phyloP scores from a whole-genome alignment of 2,888 invertebrate genomes.

The Rotaria magnacalcarata region DNA sequence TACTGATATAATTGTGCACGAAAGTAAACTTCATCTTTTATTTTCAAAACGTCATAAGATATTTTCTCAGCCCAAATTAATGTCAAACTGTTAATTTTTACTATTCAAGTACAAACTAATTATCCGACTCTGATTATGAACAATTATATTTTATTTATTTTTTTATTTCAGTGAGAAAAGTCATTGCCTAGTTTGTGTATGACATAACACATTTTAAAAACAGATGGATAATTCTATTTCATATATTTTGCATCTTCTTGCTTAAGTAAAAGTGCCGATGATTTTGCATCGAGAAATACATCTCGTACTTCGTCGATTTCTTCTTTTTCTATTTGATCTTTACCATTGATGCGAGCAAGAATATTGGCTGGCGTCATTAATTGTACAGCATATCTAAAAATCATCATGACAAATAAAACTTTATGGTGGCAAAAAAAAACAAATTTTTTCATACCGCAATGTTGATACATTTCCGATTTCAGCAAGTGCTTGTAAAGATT shows the following conservation, averaged over 20 bases:
- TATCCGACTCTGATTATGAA: neutral
- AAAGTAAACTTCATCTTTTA: too few relatives aligned
- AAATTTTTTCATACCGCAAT: constrained; percentile 64
- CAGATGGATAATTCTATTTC: constrained; percentile 61
- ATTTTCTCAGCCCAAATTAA: too few relatives aligned
- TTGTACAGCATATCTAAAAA: constrained; percentile 78
- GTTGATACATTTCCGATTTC: constrained; percentile 82
- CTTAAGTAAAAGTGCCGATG: constrained; percentile 83
- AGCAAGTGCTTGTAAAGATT: constrained; percentile 73
- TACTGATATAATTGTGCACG: too few relatives aligned
- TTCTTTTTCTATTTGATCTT: constrained; percentile 70
- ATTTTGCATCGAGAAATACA: constrained; percentile 90
- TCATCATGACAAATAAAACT: neutral
- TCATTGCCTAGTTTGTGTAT: neutral
- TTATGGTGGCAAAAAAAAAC: neutral
- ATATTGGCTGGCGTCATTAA: constrained; percentile 84
- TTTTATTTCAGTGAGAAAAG: neutral
- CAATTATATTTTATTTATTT: neutral
- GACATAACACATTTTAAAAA: neutral
- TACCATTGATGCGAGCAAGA: constrained; percentile 80
- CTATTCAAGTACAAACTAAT: too few relatives aligned
- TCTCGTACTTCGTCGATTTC: constrained; percentile 76
- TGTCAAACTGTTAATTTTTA: too few relatives aligned
- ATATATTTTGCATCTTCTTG: constrained; percentile 85
- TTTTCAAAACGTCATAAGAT: too few relatives aligned